A percentile compares a stretch with the other conserved stretches of the same genome.
Conservation (phyloP, 2,113 vertebrate species). For the Apodemus speciosus region DNA sequence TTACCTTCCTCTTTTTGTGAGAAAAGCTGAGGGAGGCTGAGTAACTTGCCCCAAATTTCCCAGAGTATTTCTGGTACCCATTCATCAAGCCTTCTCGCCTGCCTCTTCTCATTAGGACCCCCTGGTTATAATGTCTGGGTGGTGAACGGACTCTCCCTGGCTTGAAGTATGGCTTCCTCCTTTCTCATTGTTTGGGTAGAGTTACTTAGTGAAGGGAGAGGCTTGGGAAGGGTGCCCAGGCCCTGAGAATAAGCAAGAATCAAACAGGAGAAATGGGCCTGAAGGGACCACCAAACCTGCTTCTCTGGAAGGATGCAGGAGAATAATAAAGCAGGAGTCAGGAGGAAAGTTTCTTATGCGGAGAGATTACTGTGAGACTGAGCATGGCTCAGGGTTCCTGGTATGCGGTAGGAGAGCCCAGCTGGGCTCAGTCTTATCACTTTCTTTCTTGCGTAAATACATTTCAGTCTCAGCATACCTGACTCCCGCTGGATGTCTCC, state of each 20-base stretch:
- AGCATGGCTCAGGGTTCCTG: not conserved
- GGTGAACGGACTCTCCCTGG: not conserved
- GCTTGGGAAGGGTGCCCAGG: not conserved
- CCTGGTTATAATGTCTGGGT: not conserved
- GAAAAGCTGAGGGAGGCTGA: constrained; percentile 13
- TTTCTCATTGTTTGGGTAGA: not conserved
- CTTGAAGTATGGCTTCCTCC: not conserved
- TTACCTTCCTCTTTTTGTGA: not conserved
- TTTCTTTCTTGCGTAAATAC: not conserved
- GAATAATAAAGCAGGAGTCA: not conserved
- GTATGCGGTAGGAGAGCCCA: not conserved
- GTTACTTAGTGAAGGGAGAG: not conserved
- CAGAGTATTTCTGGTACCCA: not conserved
- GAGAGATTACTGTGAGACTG: not conserved
- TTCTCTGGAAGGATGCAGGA: not conserved
- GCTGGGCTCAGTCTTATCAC: not conserved
- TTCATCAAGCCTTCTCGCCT: not conserved
- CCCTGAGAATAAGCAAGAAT: too few species aligned
- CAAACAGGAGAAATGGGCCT: not conserved
- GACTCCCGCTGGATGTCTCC: not conserved
- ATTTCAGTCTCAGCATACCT: not conserved
- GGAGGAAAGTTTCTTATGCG: not conserved
- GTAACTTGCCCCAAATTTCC: not conserved
- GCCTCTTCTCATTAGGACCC: not conserved
- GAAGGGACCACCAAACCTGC: not conserved